phyloP scores from a whole-genome alignment of 2,888 invertebrate species.

The Drosophila helvetica region DNA sequence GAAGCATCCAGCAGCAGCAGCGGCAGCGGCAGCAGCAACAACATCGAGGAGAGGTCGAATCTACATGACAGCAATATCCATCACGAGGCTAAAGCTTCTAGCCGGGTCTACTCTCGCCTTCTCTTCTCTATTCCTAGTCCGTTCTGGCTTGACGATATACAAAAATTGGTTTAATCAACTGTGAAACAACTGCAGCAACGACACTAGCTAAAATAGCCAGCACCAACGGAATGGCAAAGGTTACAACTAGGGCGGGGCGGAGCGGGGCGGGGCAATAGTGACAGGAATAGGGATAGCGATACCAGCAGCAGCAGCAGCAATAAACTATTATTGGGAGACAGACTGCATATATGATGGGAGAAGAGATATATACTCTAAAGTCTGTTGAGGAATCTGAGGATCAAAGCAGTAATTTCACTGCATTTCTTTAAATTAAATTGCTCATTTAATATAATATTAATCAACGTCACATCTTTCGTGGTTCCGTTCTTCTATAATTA shows the following conservation, averaged over 20 bases:
- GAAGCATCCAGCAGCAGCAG: slow-evolving; percentile 12
- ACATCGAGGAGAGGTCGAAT: slow-evolving; percentile 26
- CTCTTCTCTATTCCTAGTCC: too few relatives aligned
- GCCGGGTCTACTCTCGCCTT: slow-evolving; percentile 17
- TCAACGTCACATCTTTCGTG: too few relatives aligned
- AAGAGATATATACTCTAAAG: not conserved
- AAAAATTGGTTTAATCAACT: slow-evolving; percentile 80
- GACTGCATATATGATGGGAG: not conserved
- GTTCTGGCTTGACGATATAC: slow-evolving; percentile 61
- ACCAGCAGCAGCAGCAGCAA: slow-evolving; percentile 5
- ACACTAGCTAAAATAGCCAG: slow-evolving; percentile 52
- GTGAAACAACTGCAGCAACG: slow-evolving; percentile 72
- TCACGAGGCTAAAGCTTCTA: slow-evolving; percentile 63
- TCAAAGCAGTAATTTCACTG: not conserved
- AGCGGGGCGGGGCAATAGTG: slow-evolving; percentile 37
- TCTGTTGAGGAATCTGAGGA: not conserved
- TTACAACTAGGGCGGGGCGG: slow-evolving; percentile 40
- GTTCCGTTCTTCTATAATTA: not conserved
- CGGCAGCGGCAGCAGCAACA: not conserved
- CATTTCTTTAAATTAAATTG: too few relatives aligned
- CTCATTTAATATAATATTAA: too few relatives aligned
- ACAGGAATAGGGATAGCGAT: slow-evolving; percentile 30
- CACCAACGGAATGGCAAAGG: slow-evolving; percentile 41
- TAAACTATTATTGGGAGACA: slow-evolving; percentile 16
- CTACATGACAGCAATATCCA: slow-evolving; percentile 76